These are phyloP conservation scores for Sciaenops ocellatus DNA, from an alignment of 2,797 vertebrate species.

Conservation along the genomic window DNA sequence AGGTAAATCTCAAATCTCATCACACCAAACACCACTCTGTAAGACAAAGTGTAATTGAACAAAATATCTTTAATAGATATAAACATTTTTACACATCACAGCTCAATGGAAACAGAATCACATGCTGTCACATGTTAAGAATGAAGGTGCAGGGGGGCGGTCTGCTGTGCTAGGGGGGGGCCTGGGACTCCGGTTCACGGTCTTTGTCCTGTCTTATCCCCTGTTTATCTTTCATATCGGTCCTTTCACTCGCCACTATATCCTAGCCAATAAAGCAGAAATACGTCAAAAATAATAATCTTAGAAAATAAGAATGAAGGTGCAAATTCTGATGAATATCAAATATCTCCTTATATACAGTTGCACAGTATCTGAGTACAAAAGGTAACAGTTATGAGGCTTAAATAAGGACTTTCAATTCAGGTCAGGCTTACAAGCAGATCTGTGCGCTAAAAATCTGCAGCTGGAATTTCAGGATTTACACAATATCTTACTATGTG, in stretches of 20 bases:
- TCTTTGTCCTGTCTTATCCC: conserved; percentile 39
- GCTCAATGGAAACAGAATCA: conserved; percentile 81
- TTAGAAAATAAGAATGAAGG: conserved; percentile 76
- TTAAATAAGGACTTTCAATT: conserved; percentile 68
- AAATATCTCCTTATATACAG: conserved; percentile 77
- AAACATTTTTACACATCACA: conserved; percentile 84
- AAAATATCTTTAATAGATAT: conserved; percentile 87
- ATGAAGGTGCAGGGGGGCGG: conserved; percentile 73
- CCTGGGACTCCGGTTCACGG: conserved; percentile 46
- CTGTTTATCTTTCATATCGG: conserved; percentile 31
- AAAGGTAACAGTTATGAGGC: conserved; percentile 71
- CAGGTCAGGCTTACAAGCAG: conserved; percentile 44
- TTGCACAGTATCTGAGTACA: conserved; percentile 75
- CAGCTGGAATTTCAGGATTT: conserved; percentile 59
- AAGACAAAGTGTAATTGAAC: conserved; percentile 72
- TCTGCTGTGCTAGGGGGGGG: conserved; percentile 48
- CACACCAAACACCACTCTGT: conserved; percentile 7
- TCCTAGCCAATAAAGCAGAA: conserved; percentile 68
- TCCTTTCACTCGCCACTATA: conserved; percentile 37
- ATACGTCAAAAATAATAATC: conserved; percentile 62
- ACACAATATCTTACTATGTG: conserved; percentile 54
- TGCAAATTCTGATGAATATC: conserved; percentile 78
- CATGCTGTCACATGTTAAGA: conserved; percentile 79
- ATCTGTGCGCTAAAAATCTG: conserved; percentile 51
- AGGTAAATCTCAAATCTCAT: not conserved